Evolutionary conservation across 1,140 invertebrate genomes (phyloP).

Genomic region (Pseudomyrmex gracilis): DNA sequence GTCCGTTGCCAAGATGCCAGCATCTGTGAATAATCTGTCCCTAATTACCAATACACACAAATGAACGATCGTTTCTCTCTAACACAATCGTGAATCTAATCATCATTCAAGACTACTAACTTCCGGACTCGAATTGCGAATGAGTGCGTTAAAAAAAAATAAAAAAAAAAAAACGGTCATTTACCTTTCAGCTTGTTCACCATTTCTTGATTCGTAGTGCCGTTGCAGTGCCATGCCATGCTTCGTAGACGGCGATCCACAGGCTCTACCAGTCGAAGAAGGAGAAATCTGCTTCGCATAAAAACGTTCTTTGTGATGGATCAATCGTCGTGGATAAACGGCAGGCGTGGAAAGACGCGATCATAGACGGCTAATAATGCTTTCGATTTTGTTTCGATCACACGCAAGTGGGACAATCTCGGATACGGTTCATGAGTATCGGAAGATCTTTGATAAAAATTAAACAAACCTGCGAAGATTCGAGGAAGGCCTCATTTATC

Average conservation of each 20-base stretch:
- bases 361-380: background rate
- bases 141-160: too few relatives aligned
- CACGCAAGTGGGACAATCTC: background rate
- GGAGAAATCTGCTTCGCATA: background rate
- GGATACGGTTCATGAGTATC: background rate
- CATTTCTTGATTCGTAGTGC: conserved; percentile 82
- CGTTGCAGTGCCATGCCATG: conserved; percentile 84
- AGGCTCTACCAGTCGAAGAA: background rate
- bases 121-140: too few relatives aligned
- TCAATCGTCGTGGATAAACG: background rate
- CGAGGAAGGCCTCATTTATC: conserved; percentile 7
- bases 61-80: background rate
- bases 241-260: conserved; percentile 26
- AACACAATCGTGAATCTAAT: background rate
- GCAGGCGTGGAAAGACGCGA: background rate
- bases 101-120: background rate
- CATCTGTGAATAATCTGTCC: conserved; percentile 86
- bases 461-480: background rate
- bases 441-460: background rate
- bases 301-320: background rate
- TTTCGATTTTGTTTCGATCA: background rate
- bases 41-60: conserved; percentile 1
- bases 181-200: conserved; percentile 81
- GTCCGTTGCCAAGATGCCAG: conserved; percentile 93
- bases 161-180: background rate